Conservation (phyloP, 2,888 invertebrate species). For the Megaustenia siamemsis region DNA sequence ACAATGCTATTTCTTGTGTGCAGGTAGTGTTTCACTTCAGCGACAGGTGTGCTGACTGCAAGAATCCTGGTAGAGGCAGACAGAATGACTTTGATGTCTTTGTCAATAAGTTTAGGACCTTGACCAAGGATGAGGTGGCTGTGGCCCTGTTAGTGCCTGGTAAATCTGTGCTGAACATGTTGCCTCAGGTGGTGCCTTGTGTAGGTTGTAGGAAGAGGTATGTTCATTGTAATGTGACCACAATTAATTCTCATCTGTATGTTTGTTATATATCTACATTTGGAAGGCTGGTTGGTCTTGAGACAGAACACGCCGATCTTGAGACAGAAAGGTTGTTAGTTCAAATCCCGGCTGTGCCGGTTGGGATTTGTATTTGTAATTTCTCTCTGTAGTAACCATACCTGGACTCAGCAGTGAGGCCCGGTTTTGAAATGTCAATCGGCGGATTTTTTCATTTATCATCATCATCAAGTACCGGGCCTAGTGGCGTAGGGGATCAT, state of each 20-base stretch:
- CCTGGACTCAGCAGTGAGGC: too few relatives aligned
- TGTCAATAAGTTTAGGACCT: slow-evolving; percentile 88
- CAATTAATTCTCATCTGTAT: not conserved
- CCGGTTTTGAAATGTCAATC: too few relatives aligned
- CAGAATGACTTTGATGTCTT: slow-evolving; percentile 91
- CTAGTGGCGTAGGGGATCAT: too few relatives aligned
- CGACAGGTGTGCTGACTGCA: slow-evolving; percentile 90
- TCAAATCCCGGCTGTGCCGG: too few relatives aligned
- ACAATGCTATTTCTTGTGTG: slow-evolving; percentile 25
- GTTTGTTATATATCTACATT: not conserved
- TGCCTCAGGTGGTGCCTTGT: slow-evolving; percentile 95
- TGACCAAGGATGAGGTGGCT: slow-evolving; percentile 88
- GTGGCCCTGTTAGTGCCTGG: slow-evolving; percentile 90
- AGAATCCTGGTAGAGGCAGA: slow-evolving; percentile 83
- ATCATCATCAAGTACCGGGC: too few relatives aligned
- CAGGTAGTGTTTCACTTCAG: slow-evolving; percentile 96
- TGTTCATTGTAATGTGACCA: not conserved
- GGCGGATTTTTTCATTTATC: not conserved
- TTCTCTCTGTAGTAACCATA: too few relatives aligned
- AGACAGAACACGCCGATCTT: too few relatives aligned
- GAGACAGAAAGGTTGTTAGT: too few relatives aligned
- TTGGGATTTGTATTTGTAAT: too few relatives aligned
- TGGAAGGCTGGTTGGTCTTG: too few relatives aligned
- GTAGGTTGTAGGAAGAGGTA: slow-evolving; percentile 95
- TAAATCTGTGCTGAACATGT: slow-evolving; percentile 89